Conservation (phyloP, 2,113 vertebrate species). For the Hippolais icterina region DNA sequence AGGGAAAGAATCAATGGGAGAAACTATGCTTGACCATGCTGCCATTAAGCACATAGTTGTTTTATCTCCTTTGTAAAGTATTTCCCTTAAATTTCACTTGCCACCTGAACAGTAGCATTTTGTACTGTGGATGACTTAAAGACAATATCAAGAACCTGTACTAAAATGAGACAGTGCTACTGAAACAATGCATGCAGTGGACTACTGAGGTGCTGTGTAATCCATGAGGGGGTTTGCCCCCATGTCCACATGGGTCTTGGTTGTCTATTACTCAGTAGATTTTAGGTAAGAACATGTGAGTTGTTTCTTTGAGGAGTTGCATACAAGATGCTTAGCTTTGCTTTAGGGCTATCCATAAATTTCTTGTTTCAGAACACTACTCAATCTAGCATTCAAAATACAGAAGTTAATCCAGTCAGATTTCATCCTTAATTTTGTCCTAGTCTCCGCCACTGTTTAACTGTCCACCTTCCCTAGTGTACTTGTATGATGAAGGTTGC, state of each 20-base stretch:
- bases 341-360: not conserved
- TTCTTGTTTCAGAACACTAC: not conserved
- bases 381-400: not conserved
- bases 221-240: not conserved
- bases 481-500: not conserved
- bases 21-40: not conserved
- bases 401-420: not conserved
- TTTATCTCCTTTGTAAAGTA: not conserved
- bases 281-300: not conserved
- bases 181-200: not conserved
- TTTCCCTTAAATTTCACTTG: not conserved
- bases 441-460: not conserved
- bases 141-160: not conserved
- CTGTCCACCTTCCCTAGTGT: not conserved
- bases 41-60: not conserved
- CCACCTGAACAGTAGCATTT: not conserved
- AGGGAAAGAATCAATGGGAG: not conserved
- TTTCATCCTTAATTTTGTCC: not conserved
- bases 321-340: not conserved
- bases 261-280: not conserved
- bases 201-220: not conserved
- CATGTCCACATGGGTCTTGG: fast-evolving
- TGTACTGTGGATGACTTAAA: not conserved
- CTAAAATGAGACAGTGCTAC: not conserved
- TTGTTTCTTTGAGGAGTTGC: not conserved